Base-by-base conservation (phyloP, 2,113 vertebrate species). In the Seriola aureovittata region DNA sequence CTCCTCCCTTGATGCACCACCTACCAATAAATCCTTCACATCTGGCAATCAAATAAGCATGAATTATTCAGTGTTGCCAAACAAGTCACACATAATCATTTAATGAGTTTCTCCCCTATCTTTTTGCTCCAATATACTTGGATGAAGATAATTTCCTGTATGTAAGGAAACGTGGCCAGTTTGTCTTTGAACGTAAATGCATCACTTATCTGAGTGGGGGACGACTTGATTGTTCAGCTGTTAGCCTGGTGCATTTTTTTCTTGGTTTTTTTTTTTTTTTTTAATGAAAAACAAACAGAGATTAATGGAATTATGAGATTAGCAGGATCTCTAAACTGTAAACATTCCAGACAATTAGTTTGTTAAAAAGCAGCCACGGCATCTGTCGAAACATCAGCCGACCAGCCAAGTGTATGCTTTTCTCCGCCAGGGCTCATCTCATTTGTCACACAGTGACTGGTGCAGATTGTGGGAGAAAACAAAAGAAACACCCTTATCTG, bases 41-140 rank as follows among this genome's bases (percentile, higher is more conserved):
- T 44, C 59, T 50, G 17, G 80, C 84, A 89, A 90, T 91, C 88
- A 93, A 92, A 88, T 69, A 42, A 76, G 44, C 67, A 93, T 92
- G 91, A 93, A 94, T 93, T 84, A 93, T 93, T 92, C 91, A 94
- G 81, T 60, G 66, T 84, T 78, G 60, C 62, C 76, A 91, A 89
- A 92, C 86, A 90, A 87, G 85, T 91, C 85, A 58, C 77, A 88
- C 72, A 84, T 87, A 91, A 93, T 91, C 88, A 91, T 92, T 91
- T 91, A 90, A 93, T 93, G 86, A 92, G 79, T 88, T 89, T 81
- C 66, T 72, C 16, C 23, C 32, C 58, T 86, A 85, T 90, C 82
- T 78, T 73, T 81, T 79, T 79, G 52, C 75, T 75, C 48, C 17
- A 38, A 82, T 86, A 68, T 73, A 86, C 78, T 71, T 12, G 64